Base-by-base conservation (phyloP, 2,797 vertebrate species). In the Threskiornis aethiopicus region DNA sequence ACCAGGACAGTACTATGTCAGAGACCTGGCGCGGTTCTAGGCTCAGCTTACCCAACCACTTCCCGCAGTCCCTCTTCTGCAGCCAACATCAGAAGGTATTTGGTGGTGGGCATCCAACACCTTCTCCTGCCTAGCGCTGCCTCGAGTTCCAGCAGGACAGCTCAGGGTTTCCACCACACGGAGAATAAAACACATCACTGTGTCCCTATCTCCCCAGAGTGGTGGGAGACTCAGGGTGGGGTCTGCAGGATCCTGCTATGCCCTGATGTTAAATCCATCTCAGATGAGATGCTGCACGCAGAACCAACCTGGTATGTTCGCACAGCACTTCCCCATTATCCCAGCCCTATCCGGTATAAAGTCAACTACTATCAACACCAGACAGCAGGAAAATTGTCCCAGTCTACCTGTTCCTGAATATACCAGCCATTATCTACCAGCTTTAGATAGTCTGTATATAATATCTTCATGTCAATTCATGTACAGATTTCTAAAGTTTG, bases 401-500 rank as follows among this genome's bases (percentile, higher is more conserved):
- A 17, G 1, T 16, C 29, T 29, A 26, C 35, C 39, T 6, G 5
- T 2, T 55, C 79, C 51, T 37, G 29, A 66, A 47, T 5, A 39
- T 7, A 71, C 6, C 39, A 81, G 10, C 16, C 22, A 46, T 22
- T 51, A 58, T 3, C 47, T 67, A 49, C 8, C 59, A 64, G 65
- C 37, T 87, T 62, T 16, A 47, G 42, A 29, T 7, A 58, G 65
- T 28, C 49, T 31, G 12, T 31, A 39, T 10, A 7, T 4, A 52
- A 29, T 20, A 64, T 7, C n/a, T 46, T 66, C 21, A 10, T 8
- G 31, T 64, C 88, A 86, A 31, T 76, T 80, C 54, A 87, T 4
- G 26, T 17, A 65, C 21, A 58, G 82, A 83, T 51, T 93, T 86
- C 89, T 93, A 62, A 84, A 87, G 92, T 81, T 46, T 84, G 42